A percentile compares a stretch with the other conserved stretches of the same genome.
Evolutionary conservation across 2,113 vertebrate genomes (phyloP).

Genomic region (Dasyurus viverrinus): DNA sequence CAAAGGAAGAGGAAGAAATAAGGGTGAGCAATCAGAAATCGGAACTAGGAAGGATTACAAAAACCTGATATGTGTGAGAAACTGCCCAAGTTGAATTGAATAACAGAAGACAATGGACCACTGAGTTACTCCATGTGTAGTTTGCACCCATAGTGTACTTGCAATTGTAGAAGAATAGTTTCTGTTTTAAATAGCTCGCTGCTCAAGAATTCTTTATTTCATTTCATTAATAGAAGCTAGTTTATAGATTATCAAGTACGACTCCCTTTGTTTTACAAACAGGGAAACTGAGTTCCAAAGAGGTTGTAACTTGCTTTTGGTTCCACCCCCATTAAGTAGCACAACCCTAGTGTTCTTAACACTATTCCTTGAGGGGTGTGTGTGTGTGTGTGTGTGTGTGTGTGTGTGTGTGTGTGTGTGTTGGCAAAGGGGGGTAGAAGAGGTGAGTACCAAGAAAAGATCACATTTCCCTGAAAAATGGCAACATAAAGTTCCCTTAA

Average conservation of each 20-base stretch:
- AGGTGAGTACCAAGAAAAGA: neutral
- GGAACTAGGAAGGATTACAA: neutral
- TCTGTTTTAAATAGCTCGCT: neutral
- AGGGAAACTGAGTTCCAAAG: neutral
- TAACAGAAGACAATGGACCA: neutral
- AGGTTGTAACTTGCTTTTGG: neutral
- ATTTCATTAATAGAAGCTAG: neutral
- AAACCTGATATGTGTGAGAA: neutral
- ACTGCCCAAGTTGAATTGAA: neutral
- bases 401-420: too few species aligned
- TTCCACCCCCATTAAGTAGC: neutral
- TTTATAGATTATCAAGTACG: neutral
- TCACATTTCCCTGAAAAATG: neutral
- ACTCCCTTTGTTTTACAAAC: neutral
- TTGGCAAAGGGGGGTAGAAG: neutral
- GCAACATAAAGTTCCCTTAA: neutral
- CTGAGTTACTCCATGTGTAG: neutral
- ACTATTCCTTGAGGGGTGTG: neutral
- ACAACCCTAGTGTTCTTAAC: neutral
- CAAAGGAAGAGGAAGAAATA: neutral
- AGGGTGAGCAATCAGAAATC: neutral
- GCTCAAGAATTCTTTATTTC: neutral
- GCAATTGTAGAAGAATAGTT: neutral
- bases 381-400: too few species aligned
- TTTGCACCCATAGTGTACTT: neutral